These are phyloP conservation scores for Cyanoderma ruficeps DNA, from an alignment of 2,113 vertebrate genomes.

Conservation along the genomic window DNA sequence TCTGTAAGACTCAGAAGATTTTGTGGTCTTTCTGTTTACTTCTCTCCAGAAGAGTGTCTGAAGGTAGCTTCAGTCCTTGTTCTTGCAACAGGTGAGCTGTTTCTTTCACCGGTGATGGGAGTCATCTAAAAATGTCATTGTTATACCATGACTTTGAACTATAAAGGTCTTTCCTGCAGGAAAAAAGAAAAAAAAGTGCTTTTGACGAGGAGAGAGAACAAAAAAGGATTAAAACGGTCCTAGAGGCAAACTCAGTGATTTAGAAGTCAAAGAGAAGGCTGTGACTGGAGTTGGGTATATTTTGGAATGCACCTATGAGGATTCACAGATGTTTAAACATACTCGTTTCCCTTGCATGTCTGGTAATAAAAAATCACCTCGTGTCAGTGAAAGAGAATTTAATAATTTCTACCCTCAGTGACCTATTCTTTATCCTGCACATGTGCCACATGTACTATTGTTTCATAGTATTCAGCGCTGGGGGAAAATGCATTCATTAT, in stretches of 20 bases:
- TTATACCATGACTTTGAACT: neutral
- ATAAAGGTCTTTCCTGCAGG: neutral
- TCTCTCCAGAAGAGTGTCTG: neutral
- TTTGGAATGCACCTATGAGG: neutral
- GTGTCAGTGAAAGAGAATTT: neutral
- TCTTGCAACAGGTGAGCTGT: neutral
- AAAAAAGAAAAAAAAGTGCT: neutral
- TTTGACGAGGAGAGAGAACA: neutral
- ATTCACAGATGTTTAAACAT: neutral
- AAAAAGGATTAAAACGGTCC: neutral
- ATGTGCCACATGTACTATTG: neutral
- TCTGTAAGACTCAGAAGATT: neutral
- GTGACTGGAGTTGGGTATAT: neutral
- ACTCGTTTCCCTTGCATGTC: neutral
- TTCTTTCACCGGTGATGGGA: neutral
- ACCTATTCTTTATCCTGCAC: neutral
- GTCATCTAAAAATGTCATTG: neutral
- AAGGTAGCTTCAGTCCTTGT: neutral
- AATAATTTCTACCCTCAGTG: neutral
- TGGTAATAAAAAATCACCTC: neutral
- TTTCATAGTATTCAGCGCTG: neutral
- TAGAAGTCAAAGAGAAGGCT: neutral
- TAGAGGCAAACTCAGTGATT: neutral
- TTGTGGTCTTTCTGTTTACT: neutral
- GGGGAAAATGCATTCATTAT: neutral